Conservation (phyloP, 2,888 invertebrate genomes). For the Oscheius sp. region DNA sequence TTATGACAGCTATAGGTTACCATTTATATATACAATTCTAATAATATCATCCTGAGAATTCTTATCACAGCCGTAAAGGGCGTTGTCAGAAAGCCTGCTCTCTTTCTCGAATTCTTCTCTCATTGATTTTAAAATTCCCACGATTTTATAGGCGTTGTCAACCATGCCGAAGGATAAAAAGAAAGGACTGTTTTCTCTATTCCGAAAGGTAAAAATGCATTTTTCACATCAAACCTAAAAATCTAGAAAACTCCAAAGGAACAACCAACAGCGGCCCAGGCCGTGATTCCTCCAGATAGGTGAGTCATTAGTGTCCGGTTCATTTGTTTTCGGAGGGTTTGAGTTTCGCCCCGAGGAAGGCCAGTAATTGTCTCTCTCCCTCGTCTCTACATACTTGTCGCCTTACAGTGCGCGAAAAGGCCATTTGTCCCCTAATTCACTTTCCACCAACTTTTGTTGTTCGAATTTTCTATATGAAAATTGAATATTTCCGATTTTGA, state of each 20-base stretch:
- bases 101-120: background rate
- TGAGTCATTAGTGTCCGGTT: background rate
- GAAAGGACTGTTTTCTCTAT: slow-evolving; percentile 21
- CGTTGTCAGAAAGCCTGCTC: background rate
- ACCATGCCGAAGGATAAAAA: slow-evolving; percentile 23
- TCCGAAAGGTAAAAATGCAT: slow-evolving; percentile 3
- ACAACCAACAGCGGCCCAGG: background rate
- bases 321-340: background rate
- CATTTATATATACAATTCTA: no score
- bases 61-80: slow-evolving; percentile 17
- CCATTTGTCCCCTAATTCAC: no score
- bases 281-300: slow-evolving; percentile 1
- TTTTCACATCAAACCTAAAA: background rate
- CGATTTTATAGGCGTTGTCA: background rate
- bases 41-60: no score
- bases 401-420: no score
- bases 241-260: slow-evolving; percentile 7
- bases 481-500: no score
- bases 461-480: no score
- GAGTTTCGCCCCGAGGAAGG: background rate
- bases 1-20: no score
- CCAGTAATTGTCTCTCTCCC: slow-evolving; percentile 1
- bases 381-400: background rate
- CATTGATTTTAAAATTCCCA: slow-evolving; percentile 7
- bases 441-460: no score